Evolutionary conservation across 1,140 invertebrate species (phyloP), one percentile per base, ranked within the genome.

Genomic region (Pantala flavescens): DNA sequence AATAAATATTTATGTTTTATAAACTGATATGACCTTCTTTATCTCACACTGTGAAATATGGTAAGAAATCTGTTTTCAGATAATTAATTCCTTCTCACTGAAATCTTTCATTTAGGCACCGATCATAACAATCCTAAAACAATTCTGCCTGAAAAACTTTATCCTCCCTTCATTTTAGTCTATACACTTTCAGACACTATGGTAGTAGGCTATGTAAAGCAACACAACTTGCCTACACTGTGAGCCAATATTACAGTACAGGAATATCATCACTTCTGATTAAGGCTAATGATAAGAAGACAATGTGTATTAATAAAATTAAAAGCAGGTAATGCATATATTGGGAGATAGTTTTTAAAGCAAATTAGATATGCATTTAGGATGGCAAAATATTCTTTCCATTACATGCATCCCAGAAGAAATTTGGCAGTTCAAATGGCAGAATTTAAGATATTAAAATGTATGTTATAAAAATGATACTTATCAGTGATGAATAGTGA

Each of bases 21-120:
- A 63, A 63, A 63, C 49, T 63, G 49, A 63, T 63, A 63, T 63
- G 49, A 63, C 49, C 49, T 63, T 63, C 49, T 21, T 63, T 12
- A 63, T 63, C n/a, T 7, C n/a, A 19, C 49, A 63, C 12, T 63
- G 14, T 63, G 49, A 63, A 63, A 12, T 12, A 63, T 7, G 49
- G 49, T 63, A 19, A 19, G 49, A 63, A 63, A 63, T 63, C 3
- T 63, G n/a, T 36, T 36, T 63, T 19, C 49, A 19, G 49, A 63
- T 63, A 63, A 63, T 12, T 63, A 1, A 16, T 14, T 63, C n/a
- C 12, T 63, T 21, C 12, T 63, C 49, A 19, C 28, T 12, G 12
- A 63, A 19, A 63, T 63, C 49, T 63, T 19, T 63, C 49, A 19
- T 63, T 63, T 63, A 63, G 49, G 49, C 49, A 63, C 49, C 49